Base-by-base conservation (phyloP, 1,140 invertebrate species). In the Brachionus rotundiformis region DNA sequence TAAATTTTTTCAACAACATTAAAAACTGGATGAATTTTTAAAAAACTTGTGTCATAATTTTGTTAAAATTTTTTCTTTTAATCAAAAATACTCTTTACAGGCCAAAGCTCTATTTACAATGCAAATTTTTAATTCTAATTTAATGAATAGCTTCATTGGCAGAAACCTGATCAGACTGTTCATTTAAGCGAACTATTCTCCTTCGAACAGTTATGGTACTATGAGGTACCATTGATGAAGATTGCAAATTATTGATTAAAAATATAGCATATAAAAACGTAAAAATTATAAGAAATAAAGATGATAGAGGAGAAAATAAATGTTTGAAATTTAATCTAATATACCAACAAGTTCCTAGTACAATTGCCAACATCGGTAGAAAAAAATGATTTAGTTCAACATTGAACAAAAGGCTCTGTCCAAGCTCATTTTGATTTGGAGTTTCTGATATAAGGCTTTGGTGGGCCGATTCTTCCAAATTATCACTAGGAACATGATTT, bases 261-360 rank as follows among this genome's bases (percentile, higher is more conserved):
- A 81, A 65, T 13, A 81, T 44, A n/a, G 31, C 41, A 31, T 63
- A 81, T 7, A 81, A 49, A 65, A 81, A 31, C 13, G 79, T 65
- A 8, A 81, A 63, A 44, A 81, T 47, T 10, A 81, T 47, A 0
- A 81, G 29, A 41, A 81, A 65, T 23, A 81, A 31, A 36, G 79
- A 65, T 41, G 79, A 81, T n/a, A 81, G 19, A 4, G 79, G 79
- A 16, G 79, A 63, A 81, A 81, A 81, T 39, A 81, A 29, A 44
- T 63, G 54, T 27, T 54, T 63, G 25, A 63, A 81, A 63, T 81
- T 54, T n/a, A 81, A 39, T 33, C 79, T 16, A 10, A 81, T 44
- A 16, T 81, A 81, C 79, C 79, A 81, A 49, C 54, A 41, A 68
- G 63, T 29, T 19, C 79, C 63, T 4, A 81, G n/a, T 16, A 81